phyloP scores from a whole-genome alignment of 2,888 invertebrate genomes.

The Melipona beecheii region DNA sequence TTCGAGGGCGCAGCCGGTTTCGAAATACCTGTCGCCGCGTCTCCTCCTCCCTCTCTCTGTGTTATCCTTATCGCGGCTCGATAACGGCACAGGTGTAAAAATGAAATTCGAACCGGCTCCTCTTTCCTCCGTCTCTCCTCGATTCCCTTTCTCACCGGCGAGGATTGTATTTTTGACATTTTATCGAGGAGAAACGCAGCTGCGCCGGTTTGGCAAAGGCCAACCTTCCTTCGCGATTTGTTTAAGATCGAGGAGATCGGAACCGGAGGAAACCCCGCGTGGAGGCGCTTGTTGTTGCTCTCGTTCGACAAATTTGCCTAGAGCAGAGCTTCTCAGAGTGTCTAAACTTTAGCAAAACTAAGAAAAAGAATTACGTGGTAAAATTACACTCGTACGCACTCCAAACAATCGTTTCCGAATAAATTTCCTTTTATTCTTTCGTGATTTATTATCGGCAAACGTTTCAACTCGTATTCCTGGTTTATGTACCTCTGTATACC shows the following conservation, averaged over 20 bases:
- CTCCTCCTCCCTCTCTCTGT: not conserved
- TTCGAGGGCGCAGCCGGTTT: conserved; percentile 36
- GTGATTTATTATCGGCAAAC: too few species aligned
- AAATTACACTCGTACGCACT: too few species aligned
- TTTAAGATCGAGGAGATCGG: conserved; percentile 3
- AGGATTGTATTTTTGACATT: conserved; percentile 33
- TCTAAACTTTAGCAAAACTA: too few species aligned
- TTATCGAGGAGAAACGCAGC: conserved; percentile 35
- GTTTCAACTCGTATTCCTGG: too few species aligned
- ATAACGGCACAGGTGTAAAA: conserved; percentile 42
- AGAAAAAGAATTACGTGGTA: too few species aligned
- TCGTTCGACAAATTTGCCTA: not conserved
- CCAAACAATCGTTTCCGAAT: too few species aligned
- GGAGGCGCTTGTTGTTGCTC: not conserved
- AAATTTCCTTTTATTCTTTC: too few species aligned
- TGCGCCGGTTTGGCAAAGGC: conserved; percentile 6
- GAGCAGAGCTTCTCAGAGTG: too few species aligned
- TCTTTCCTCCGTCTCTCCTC: not conserved
- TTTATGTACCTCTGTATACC: too few species aligned
- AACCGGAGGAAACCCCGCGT: not conserved
- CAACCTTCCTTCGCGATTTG: not conserved
- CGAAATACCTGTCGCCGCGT: conserved; percentile 18
- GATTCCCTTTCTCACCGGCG: conserved; percentile 6
- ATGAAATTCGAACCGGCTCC: conserved; percentile 40
- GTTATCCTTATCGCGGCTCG: conserved; percentile 15